Conservation (phyloP, 2,797 vertebrate species). For the Syngnathus rostellatus region DNA sequence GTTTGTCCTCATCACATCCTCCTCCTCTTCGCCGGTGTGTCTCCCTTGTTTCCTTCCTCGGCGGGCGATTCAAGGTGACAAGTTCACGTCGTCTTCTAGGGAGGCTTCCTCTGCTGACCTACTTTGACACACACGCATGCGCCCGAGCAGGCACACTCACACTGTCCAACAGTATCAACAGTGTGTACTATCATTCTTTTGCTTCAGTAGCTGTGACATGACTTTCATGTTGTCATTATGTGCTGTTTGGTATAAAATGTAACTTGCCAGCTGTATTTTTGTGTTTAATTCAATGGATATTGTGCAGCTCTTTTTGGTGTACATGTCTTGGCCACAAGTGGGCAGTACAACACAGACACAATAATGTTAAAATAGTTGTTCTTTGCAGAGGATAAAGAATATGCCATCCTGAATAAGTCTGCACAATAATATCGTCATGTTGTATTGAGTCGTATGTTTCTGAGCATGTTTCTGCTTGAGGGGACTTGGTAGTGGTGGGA, state of each 20-base stretch:
- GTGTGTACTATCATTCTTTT: conserved; percentile 5
- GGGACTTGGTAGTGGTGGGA: conserved; percentile 3
- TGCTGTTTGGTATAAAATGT: background rate
- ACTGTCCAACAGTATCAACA: conserved; percentile 9
- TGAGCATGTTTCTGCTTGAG: background rate
- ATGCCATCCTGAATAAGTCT: too few relatives aligned
- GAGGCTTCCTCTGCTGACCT: conserved; percentile 76
- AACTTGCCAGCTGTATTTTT: background rate
- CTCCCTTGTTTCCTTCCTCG: conserved; percentile 46
- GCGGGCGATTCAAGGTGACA: conserved; percentile 76
- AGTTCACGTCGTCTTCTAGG: conserved; percentile 76
- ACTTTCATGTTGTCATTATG: background rate
- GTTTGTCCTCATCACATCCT: conserved; percentile 12
- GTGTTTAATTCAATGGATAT: too few relatives aligned
- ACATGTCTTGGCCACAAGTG: too few relatives aligned
- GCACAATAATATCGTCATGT: too few relatives aligned
- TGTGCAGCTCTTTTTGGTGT: too few relatives aligned
- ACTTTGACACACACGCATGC: conserved; percentile 55
- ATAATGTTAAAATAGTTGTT: too few relatives aligned
- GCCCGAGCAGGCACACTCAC: background rate
- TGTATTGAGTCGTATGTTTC: background rate
- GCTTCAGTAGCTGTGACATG: background rate
- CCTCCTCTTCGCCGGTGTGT: conserved; percentile 26
- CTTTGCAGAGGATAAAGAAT: too few relatives aligned
- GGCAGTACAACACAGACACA: too few relatives aligned